A percentile compares a stretch with the other conserved stretches of the same genome.
Evolutionary conservation across 2,113 vertebrate genomes (phyloP).

Genomic region (Daphoenositta chrysoptera): DNA sequence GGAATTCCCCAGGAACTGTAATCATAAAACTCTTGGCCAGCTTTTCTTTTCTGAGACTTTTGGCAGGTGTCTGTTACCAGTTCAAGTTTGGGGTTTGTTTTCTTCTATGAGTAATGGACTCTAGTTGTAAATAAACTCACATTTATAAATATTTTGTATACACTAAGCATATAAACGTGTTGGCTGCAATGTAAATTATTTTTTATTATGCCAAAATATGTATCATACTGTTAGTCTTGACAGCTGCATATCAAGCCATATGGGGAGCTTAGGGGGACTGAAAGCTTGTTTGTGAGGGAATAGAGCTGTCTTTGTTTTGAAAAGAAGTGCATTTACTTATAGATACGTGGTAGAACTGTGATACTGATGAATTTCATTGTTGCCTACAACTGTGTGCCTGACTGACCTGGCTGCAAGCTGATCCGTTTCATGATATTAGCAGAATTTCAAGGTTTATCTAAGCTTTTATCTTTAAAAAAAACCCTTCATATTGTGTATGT

Average conservation of each 20-base stretch:
- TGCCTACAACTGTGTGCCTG: background rate
- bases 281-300: conserved; percentile 7
- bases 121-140: conserved; percentile 72
- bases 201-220: conserved; percentile 72
- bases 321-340: background rate
- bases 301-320: background rate
- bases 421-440: background rate
- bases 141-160: conserved; percentile 81
- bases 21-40: background rate
- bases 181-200: conserved; percentile 73
- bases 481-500: background rate
- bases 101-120: conserved; percentile 22
- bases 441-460: background rate
- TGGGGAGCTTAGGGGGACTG: conserved; percentile 1
- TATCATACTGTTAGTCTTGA: conserved; percentile 45
- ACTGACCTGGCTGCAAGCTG: background rate
- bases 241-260: conserved; percentile 51
- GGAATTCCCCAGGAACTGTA: background rate
- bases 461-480: background rate
- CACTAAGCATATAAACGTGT: conserved; percentile 57
- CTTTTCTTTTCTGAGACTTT: conserved; percentile 61
- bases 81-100: conserved; percentile 23
- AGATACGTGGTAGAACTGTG: background rate
- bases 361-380: background rate
- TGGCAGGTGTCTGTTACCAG: background rate